A percentile compares a stretch with the other conserved stretches of the same genome.
Conservation (phyloP, 37 sponge, comb jelly and placozoan genomes). For the Spongilla lacustris region DNA sequence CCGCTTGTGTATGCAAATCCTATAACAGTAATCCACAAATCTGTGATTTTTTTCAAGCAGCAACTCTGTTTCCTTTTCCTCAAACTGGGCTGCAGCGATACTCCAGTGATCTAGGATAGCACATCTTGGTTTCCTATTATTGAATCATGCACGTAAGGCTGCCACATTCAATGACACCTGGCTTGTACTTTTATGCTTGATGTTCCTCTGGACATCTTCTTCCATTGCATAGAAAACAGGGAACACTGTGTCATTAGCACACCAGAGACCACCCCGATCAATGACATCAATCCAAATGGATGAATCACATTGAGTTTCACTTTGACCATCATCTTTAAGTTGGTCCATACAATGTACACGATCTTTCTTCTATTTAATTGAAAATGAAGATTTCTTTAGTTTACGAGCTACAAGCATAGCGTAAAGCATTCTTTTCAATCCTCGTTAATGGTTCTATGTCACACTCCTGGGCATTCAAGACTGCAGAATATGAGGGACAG, state of each 20-base stretch:
- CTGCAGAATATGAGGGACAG: too few species aligned
- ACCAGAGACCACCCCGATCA: slow-evolving; percentile 18
- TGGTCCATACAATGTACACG: too few species aligned
- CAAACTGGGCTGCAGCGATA: background rate
- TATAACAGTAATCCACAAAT: slow-evolving; percentile 26
- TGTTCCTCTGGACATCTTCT: background rate
- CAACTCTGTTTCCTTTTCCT: background rate
- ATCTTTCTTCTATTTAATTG: too few species aligned
- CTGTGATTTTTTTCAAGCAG: slow-evolving; percentile 19
- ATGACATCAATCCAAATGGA: too few species aligned
- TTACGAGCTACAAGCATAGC: too few species aligned
- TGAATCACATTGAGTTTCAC: too few species aligned
- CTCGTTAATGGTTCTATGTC: background rate
- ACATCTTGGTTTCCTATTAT: slow-evolving; percentile 1
- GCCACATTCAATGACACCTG: background rate
- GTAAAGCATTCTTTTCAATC: background rate
- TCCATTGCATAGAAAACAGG: slow-evolving; percentile 30
- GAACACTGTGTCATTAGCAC: slow-evolving; percentile 16
- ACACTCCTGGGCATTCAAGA: too few species aligned
- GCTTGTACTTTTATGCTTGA: background rate
- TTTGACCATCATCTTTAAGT: too few species aligned
- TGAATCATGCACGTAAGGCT: background rate
- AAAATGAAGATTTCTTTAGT: too few species aligned
- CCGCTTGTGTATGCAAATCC: slow-evolving; percentile 40
- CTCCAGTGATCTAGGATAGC: background rate